A percentile compares a stretch with the other conserved stretches of the same genome.
Evolutionary conservation across 1,140 invertebrate species (phyloP).

Genomic region (Aporrectodea caliginosa): DNA sequence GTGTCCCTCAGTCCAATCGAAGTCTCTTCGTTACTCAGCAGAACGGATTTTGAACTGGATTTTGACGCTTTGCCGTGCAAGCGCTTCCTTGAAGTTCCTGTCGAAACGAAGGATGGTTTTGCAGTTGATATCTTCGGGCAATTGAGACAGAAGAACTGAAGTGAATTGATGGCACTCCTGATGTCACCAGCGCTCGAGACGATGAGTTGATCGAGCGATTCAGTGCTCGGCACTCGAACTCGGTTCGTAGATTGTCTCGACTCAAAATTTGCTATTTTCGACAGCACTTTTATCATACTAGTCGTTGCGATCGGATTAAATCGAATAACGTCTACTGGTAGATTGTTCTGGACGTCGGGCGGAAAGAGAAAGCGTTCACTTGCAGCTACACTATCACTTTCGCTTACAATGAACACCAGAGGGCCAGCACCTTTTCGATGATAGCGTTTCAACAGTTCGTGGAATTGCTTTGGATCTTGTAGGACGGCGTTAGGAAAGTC

Average conservation of each 20-base stretch:
- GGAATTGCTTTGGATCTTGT: slow-evolving; percentile 44
- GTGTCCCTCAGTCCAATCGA: slow-evolving; percentile 49
- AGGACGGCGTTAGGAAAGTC: slow-evolving; percentile 48
- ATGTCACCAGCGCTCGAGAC: slow-evolving; percentile 52
- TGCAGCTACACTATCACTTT: slow-evolving; percentile 40
- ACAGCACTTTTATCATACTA: slow-evolving; percentile 49
- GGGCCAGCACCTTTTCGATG: slow-evolving; percentile 43
- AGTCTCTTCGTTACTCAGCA: slow-evolving; percentile 27
- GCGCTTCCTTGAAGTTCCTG: not conserved
- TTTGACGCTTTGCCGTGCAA: slow-evolving; percentile 5
- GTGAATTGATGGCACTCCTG: slow-evolving; percentile 50
- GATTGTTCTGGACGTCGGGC: slow-evolving; percentile 42
- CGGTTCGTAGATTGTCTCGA: slow-evolving; percentile 37
- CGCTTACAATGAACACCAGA: slow-evolving; percentile 51
- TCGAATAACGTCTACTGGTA: slow-evolving; percentile 47
- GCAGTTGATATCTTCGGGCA: slow-evolving; percentile 34
- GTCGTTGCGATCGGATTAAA: slow-evolving; percentile 53
- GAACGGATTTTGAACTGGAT: slow-evolving; percentile 29
- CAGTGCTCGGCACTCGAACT: slow-evolving; percentile 40
- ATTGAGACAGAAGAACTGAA: slow-evolving; percentile 53
- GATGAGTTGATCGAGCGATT: slow-evolving; percentile 47
- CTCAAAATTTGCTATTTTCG: slow-evolving; percentile 42
- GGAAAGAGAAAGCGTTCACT: slow-evolving; percentile 51
- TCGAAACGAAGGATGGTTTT: not conserved
- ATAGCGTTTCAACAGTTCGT: slow-evolving; percentile 49